A percentile compares a stretch with the other conserved stretches of the same genome.
These are phyloP conservation scores for Aphis craccivora DNA, from an alignment of 1,140 invertebrate genomes.

Conservation along the genomic window DNA sequence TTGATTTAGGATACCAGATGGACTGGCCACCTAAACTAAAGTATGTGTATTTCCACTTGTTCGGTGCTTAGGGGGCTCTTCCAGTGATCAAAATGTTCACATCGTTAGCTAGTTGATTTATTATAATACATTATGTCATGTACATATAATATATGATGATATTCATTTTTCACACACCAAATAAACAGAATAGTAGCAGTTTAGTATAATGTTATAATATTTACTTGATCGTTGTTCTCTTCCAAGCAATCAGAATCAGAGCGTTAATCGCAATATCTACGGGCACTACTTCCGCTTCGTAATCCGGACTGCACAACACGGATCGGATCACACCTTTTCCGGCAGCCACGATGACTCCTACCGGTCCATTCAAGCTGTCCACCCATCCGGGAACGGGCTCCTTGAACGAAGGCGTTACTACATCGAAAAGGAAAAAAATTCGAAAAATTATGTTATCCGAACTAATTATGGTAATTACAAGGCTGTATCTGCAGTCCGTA, in stretches of 20 bases:
- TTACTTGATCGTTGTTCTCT: slow-evolving; percentile 61
- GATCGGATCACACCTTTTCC: slow-evolving; percentile 71
- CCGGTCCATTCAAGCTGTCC: slow-evolving; percentile 75
- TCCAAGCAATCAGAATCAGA: slow-evolving; percentile 69
- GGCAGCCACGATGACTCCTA: slow-evolving; percentile 65
- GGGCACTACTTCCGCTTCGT: slow-evolving; percentile 71
- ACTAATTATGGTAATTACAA: neutral
- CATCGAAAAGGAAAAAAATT: neutral
- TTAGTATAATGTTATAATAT: neutral
- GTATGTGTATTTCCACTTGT: neutral
- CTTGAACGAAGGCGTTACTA: slow-evolving; percentile 63
- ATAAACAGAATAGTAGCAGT: neutral
- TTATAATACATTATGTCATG: neutral
- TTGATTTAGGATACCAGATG: too few species aligned
- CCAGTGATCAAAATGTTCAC: neutral
- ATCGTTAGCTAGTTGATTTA: neutral
- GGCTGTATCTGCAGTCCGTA: too few species aligned
- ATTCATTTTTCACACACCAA: neutral
- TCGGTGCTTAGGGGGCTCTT: neutral
- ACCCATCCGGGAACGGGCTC: slow-evolving; percentile 71
- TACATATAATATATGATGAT: neutral
- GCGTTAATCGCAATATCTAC: slow-evolving; percentile 73
- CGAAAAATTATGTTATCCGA: neutral
- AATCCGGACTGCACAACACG: slow-evolving; percentile 66
- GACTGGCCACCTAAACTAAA: neutral